phyloP scores from a whole-genome alignment of 2,113 vertebrate genomes.

The Rhynchomys soricoides region DNA sequence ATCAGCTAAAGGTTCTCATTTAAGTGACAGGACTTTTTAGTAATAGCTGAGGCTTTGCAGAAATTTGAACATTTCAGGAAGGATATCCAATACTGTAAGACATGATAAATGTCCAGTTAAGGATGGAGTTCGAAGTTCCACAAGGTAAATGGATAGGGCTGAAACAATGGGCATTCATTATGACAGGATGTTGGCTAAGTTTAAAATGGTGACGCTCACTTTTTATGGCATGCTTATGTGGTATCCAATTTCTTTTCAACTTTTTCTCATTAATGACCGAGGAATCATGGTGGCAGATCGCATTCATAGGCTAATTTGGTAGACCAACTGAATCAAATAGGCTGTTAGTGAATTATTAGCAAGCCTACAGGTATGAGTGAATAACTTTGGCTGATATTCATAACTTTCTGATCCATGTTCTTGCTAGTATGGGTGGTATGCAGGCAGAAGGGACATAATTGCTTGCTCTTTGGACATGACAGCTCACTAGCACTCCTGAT shows the following conservation, averaged over 20 bases:
- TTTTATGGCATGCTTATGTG: conserved; percentile 32
- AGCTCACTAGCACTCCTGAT: neutral
- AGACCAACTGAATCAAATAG: conserved; percentile 52
- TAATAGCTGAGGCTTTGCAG: conserved; percentile 23
- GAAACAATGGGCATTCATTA: conserved; percentile 50
- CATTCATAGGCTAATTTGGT: conserved; percentile 34
- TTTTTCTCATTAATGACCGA: conserved; percentile 20
- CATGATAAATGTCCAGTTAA: conserved; percentile 51
- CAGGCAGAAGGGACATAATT: neutral
- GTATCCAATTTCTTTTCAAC: neutral
- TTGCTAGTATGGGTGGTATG: neutral
- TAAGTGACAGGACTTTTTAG: conserved; percentile 40
- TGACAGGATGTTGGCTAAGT: conserved; percentile 31
- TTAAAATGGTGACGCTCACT: conserved; percentile 45
- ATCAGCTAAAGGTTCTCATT: conserved; percentile 51
- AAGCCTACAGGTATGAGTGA: neutral
- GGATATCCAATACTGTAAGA: conserved; percentile 40
- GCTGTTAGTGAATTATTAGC: conserved; percentile 46
- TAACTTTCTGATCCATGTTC: neutral
- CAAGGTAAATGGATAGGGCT: conserved; percentile 8
- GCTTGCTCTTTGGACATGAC: neutral
- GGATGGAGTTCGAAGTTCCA: neutral
- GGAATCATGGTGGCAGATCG: neutral
- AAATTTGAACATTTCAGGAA: conserved; percentile 23
- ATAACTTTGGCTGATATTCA: neutral